A percentile compares a stretch with the other conserved stretches of the same genome.
Evolutionary conservation across 2,113 vertebrate genomes (phyloP).

Genomic region (Triplophysa tibetana): DNA sequence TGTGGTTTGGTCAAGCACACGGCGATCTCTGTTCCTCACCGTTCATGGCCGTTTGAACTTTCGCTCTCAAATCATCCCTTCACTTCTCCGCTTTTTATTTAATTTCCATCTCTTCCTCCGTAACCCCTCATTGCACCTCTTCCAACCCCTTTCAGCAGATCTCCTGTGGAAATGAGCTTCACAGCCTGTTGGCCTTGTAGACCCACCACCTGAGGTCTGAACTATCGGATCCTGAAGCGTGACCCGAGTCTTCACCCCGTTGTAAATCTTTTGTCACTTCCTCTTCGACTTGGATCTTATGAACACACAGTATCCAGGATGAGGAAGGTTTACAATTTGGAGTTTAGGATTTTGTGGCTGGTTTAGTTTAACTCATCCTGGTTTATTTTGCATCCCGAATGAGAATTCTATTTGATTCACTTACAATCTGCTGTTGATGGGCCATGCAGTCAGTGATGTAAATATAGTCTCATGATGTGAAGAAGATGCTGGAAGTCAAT

Average conservation of each 20-base stretch:
- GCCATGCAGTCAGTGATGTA: slow-evolving; percentile 8
- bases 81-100: slow-evolving; percentile 48
- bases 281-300: slow-evolving; percentile 23
- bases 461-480: not conserved
- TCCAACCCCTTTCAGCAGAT: slow-evolving; percentile 27
- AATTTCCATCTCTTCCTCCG: slow-evolving; percentile 54
- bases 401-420: slow-evolving; percentile 28
- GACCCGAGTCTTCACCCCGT: slow-evolving; percentile 34
- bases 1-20: slow-evolving; percentile 34
- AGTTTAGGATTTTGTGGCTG: slow-evolving; percentile 33
- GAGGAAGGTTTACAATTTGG: slow-evolving; percentile 6
- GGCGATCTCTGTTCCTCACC: slow-evolving; percentile 33
- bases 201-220: slow-evolving; percentile 42
- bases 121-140: slow-evolving; percentile 30
- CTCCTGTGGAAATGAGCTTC: slow-evolving; percentile 55
- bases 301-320: not conserved
- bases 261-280: slow-evolving; percentile 45
- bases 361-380: slow-evolving; percentile 32
- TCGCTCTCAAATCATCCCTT: slow-evolving; percentile 30
- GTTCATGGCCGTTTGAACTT: slow-evolving; percentile 45
- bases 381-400: slow-evolving; percentile 33
- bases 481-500: slow-evolving; percentile 30
- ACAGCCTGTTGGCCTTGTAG: slow-evolving; percentile 50
- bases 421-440: slow-evolving; percentile 29
- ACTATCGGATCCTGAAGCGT: slow-evolving; percentile 34